Conservation (phyloP, 2,113 vertebrate genomes). For the Thryonomys swinderianus region DNA sequence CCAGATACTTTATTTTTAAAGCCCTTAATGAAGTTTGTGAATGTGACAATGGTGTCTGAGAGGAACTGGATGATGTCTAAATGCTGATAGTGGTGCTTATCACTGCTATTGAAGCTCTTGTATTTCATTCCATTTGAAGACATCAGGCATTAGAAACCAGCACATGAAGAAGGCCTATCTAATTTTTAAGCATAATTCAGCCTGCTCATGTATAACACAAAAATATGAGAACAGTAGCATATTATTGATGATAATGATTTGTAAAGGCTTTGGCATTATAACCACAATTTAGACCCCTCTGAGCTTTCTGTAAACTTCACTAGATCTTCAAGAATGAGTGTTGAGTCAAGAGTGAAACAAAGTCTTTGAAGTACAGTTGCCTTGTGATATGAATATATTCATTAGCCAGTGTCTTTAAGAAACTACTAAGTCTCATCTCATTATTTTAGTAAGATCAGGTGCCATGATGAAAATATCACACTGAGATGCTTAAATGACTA, state of each 20-base stretch:
- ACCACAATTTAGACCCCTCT: not conserved
- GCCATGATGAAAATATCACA: not conserved
- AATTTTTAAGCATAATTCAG: conserved; percentile 45
- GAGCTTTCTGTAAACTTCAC: not conserved
- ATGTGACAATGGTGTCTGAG: conserved; percentile 22
- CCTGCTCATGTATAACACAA: conserved; percentile 13
- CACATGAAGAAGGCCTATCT: conserved; percentile 39
- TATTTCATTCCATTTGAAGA: conserved; percentile 55
- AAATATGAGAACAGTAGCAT: not conserved
- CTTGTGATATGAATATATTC: not conserved
- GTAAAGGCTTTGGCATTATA: not conserved
- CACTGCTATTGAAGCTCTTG: conserved; percentile 30
- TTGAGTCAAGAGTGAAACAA: not conserved
- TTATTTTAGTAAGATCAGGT: not conserved
- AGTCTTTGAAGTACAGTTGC: not conserved
- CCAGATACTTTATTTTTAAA: conserved; percentile 60
- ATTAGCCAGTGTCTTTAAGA: not conserved
- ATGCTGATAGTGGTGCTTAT: conserved; percentile 55
- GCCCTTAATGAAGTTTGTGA: conserved; percentile 71
- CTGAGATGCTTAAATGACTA: not conserved
- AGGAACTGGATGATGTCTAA: conserved; percentile 46
- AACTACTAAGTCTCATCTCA: not conserved
- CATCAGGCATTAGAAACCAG: conserved; percentile 34
- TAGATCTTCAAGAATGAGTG: not conserved
- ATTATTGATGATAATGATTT: not conserved